Conservation (phyloP, 2,113 vertebrate genomes). For the Xenopus laevis region DNA sequence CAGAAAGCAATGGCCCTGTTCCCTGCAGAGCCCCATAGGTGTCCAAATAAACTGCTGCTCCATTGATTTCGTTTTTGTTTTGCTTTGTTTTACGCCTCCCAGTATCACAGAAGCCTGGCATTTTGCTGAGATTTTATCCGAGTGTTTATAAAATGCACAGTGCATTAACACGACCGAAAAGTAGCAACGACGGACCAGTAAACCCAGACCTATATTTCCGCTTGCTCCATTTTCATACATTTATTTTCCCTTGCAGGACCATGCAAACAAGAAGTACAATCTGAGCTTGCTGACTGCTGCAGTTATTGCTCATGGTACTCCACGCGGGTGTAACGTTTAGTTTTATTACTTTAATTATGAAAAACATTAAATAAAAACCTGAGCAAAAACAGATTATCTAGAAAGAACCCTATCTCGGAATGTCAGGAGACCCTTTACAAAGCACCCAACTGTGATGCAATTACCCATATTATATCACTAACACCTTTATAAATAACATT, state of each 20-base stretch:
- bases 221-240: not conserved
- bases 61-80: too few species aligned
- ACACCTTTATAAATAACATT: conserved; percentile 51
- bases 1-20: too few species aligned
- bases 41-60: too few species aligned
- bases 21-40: too few species aligned
- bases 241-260: conserved; percentile 20
- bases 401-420: conserved; percentile 51
- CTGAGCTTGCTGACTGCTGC: conserved; percentile 2
- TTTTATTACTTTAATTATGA: conserved; percentile 61
- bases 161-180: not conserved
- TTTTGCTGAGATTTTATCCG: too few species aligned
- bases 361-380: conserved; percentile 54
- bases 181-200: not conserved
- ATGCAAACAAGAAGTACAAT: conserved; percentile 22
- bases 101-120: too few species aligned
- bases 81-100: not conserved
- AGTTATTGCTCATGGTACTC: conserved; percentile 35
- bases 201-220: not conserved
- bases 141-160: not conserved
- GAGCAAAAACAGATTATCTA: conserved; percentile 54
- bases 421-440: conserved; percentile 51
- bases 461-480: conserved; percentile 52
- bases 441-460: conserved; percentile 50
- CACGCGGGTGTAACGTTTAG: conserved; percentile 47